Conservation (phyloP, 1,140 invertebrate genomes). For the Trigoniulus corallinus region DNA sequence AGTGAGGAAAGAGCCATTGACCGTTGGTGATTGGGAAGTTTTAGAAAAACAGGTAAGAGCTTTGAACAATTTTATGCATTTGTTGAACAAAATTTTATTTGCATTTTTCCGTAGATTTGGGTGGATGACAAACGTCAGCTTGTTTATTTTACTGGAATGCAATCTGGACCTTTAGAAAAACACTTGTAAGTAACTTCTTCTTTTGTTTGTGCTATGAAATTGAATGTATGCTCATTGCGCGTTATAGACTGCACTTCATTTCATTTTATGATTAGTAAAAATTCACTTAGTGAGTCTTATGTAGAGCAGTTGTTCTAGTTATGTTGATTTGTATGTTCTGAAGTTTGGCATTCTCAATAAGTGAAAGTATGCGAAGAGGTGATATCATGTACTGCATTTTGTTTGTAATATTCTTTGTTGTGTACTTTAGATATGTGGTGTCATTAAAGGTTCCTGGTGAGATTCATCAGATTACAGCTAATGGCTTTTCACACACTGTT, state of each 20-base stretch:
- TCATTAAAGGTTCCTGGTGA: conserved; percentile 20
- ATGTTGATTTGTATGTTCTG: too few species aligned
- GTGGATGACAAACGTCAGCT: conserved; percentile 26
- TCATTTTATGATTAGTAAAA: too few species aligned
- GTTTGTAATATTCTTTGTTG: conserved; percentile 6
- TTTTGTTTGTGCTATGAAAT: neutral
- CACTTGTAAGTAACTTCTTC: conserved; percentile 28
- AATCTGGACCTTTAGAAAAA: conserved; percentile 30
- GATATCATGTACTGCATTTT: too few species aligned
- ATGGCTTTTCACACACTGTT: conserved; percentile 26
- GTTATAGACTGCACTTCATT: too few species aligned
- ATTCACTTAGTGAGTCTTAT: too few species aligned
- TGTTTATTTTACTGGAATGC: conserved; percentile 31
- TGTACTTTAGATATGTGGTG: conserved; percentile 27
- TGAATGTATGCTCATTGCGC: too few species aligned
- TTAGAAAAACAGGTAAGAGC: conserved; percentile 15
- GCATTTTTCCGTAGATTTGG: conserved; percentile 22
- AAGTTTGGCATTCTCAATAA: too few species aligned
- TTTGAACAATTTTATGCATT: conserved; percentile 1
- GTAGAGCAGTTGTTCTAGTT: too few species aligned
- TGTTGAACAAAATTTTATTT: conserved; percentile 5
- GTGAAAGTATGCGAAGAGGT: too few species aligned
- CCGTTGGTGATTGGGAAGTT: conserved; percentile 30
- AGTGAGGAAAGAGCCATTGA: conserved; percentile 18
- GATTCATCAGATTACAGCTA: conserved; percentile 22